Percentiles rank a stretch among this genome's conserved stretches.
phyloP scores from a whole-genome alignment of 2,888 invertebrate species.

The Tinea semifulvella region DNA sequence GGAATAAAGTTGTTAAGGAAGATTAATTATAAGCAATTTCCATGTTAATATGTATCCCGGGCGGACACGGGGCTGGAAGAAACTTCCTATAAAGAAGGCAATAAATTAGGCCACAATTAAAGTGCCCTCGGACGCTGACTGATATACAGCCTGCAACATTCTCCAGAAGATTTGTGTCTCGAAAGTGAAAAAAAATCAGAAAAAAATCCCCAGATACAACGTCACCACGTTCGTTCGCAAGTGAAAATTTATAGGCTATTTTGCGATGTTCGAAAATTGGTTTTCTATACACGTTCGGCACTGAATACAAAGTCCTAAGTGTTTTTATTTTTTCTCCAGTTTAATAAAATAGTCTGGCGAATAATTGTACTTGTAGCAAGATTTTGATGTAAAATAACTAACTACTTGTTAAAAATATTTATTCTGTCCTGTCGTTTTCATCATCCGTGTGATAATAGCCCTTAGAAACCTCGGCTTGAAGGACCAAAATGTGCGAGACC shows the following conservation, averaged over 20 bases:
- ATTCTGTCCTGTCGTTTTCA: too few species aligned
- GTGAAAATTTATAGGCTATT: slow-evolving; percentile 9
- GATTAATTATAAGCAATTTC: slow-evolving; percentile 12
- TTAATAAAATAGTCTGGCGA: too few species aligned
- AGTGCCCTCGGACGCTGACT: slow-evolving; percentile 54
- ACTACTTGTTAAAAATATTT: too few species aligned
- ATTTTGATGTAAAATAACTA: too few species aligned
- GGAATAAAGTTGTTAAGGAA: slow-evolving; percentile 8
- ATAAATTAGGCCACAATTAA: slow-evolving; percentile 57
- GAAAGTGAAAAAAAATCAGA: slow-evolving; percentile 6
- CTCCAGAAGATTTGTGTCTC: slow-evolving; percentile 27
- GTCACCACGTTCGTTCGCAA: slow-evolving; percentile 2
- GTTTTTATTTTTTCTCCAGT: slow-evolving; percentile 5
- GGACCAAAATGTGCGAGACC: too few species aligned
- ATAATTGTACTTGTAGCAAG: too few species aligned
- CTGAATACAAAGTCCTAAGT: background rate
- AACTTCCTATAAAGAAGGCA: slow-evolving; percentile 23
- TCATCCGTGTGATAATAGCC: too few species aligned
- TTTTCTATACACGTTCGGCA: background rate
- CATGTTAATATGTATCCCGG: slow-evolving; percentile 11
- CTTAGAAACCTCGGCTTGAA: too few species aligned
- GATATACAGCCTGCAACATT: slow-evolving; percentile 51
- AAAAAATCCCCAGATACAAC: slow-evolving; percentile 1
- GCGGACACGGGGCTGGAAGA: background rate
- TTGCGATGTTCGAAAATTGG: slow-evolving; percentile 2